Percentiles rank a stretch among this genome's conserved stretches.
Conservation (phyloP, 1,140 invertebrate genomes). For the Macrobrachium nipponense region DNA sequence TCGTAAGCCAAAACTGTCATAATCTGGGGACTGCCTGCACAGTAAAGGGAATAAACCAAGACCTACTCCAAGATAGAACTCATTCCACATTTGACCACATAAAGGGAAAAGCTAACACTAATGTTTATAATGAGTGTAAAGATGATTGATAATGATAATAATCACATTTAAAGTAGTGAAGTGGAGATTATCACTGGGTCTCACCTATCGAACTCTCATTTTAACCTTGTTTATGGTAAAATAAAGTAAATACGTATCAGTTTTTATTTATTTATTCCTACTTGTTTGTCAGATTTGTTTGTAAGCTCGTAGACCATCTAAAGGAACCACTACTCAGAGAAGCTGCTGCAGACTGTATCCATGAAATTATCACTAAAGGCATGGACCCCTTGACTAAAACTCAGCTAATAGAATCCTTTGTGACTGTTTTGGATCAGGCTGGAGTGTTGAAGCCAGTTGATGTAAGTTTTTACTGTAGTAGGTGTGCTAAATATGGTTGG, state of each 20-base stretch:
- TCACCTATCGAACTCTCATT: background rate
- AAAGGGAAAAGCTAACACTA: no score
- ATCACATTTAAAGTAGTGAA: no score
- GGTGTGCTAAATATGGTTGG: slow-evolving; percentile 1
- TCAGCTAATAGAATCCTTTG: slow-evolving; percentile 73
- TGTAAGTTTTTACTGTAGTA: slow-evolving; percentile 38
- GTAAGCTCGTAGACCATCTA: slow-evolving; percentile 71
- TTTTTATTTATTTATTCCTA: background rate
- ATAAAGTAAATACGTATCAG: background rate
- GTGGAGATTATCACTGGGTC: background rate
- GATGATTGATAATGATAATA: no score
- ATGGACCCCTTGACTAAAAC: slow-evolving; percentile 75
- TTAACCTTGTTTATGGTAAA: background rate
- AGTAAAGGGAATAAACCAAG: no score
- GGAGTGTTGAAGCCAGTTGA: slow-evolving; percentile 67
- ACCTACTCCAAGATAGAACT: no score
- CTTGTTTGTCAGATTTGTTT: slow-evolving; percentile 69
- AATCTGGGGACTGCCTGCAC: no score
- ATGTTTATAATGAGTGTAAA: no score
- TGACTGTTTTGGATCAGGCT: slow-evolving; percentile 69
- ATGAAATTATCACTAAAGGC: slow-evolving; percentile 73
- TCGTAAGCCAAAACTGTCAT: no score
- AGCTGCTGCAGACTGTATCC: slow-evolving; percentile 73
- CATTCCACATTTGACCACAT: no score
- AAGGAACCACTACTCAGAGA: slow-evolving; percentile 68